These are phyloP conservation scores for Pitangus sulphuratus DNA, from an alignment of 2,797 vertebrate genomes.

Conservation along the genomic window DNA sequence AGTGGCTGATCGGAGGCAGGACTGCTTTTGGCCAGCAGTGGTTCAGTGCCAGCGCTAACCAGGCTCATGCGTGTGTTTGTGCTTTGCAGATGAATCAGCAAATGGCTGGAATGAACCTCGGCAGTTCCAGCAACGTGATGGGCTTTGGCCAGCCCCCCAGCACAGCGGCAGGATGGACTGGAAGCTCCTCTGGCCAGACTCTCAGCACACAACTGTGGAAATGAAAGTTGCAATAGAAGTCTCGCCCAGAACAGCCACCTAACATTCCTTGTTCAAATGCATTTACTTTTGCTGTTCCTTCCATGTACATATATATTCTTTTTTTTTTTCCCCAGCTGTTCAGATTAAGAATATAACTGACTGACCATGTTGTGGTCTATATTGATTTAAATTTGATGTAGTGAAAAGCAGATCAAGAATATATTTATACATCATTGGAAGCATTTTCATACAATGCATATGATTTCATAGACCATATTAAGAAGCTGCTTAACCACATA, in stretches of 20 bases:
- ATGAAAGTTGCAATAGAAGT: conserved; percentile 73
- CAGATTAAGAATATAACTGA: conserved; percentile 78
- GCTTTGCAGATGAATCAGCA: conserved; percentile 90
- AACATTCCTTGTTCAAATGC: conserved; percentile 75
- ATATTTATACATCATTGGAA: conserved; percentile 76
- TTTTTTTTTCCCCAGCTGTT: conserved; percentile 70
- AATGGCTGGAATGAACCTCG: conserved; percentile 89
- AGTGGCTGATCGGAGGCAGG: not conserved
- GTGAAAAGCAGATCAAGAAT: conserved; percentile 77
- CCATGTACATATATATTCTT: conserved; percentile 79
- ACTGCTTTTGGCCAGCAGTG: not conserved
- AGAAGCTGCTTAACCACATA: conserved; percentile 83
- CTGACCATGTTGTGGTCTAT: conserved; percentile 84
- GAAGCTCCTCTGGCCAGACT: conserved; percentile 90
- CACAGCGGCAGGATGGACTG: conserved; percentile 84
- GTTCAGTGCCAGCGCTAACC: not conserved
- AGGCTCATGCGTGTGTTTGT: not conserved
- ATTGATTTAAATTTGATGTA: conserved; percentile 85
- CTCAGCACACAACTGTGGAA: conserved; percentile 99
- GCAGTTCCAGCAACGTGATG: conserved; percentile 71
- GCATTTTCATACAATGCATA: conserved; percentile 73
- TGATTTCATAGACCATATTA: conserved; percentile 74
- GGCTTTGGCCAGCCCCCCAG: conserved; percentile 83
- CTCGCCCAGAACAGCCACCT: conserved; percentile 61
- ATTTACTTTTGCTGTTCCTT: conserved; percentile 77